A percentile compares a stretch with the other conserved stretches of the same genome.
Conservation (phyloP, 2,888 invertebrate genomes). For the Tiliacea citrago region DNA sequence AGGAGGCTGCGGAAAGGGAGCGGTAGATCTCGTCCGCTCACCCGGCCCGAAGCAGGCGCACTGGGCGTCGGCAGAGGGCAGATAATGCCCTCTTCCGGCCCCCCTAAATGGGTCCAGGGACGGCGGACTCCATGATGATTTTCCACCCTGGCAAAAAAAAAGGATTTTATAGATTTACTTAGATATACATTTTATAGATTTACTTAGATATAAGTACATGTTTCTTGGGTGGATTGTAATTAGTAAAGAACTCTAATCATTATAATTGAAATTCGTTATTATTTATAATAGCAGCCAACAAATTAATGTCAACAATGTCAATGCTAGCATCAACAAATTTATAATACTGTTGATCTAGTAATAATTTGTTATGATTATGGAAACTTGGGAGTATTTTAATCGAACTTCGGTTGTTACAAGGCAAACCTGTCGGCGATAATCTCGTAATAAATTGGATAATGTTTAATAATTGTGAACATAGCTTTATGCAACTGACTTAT, state of each 20-base stretch:
- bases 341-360: slow-evolving; percentile 54
- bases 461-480: slow-evolving; percentile 46
- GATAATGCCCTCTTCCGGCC: too few relatives aligned
- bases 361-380: slow-evolving; percentile 63
- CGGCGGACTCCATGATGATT: too few relatives aligned
- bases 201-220: too few relatives aligned
- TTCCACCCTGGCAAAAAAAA: too few relatives aligned
- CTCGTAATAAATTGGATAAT: slow-evolving; percentile 71
- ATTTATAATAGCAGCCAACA: slow-evolving; percentile 31
- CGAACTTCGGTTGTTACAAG: slow-evolving; percentile 75
- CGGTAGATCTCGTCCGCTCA: too few relatives aligned
- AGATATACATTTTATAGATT: too few relatives aligned
- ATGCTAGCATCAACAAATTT: slow-evolving; percentile 55
- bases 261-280: slow-evolving; percentile 20
- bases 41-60: too few relatives aligned
- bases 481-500: slow-evolving; percentile 50
- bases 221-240: too few relatives aligned
- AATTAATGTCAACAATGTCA: slow-evolving; percentile 42
- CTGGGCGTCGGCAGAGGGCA: too few relatives aligned
- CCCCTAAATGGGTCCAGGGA: too few relatives aligned
- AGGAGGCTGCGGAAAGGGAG: too few relatives aligned
- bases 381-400: slow-evolving; percentile 69
- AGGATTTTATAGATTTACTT: too few relatives aligned
- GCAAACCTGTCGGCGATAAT: slow-evolving; percentile 73
- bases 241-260: background rate